Conservation (phyloP, 2,113 vertebrate genomes). For the Lichenostomus cassidix region DNA sequence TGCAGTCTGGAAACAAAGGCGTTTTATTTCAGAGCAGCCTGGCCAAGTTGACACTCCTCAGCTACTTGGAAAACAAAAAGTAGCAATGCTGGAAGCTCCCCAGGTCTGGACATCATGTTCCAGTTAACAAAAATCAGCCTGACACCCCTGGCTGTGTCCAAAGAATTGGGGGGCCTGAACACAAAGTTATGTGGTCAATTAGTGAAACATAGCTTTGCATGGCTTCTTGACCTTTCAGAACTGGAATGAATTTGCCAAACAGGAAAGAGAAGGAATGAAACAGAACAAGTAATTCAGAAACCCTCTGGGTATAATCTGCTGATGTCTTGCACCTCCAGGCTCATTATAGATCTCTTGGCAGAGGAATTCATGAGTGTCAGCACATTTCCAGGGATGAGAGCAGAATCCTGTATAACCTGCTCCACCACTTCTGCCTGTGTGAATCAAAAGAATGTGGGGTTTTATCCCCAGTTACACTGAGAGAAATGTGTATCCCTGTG, state of each 20-base stretch:
- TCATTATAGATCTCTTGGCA: neutral
- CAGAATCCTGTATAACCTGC: neutral
- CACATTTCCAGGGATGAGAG: conserved; percentile 11
- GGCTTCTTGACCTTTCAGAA: conserved; percentile 35
- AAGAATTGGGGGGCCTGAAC: neutral
- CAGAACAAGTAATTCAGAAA: conserved; percentile 28
- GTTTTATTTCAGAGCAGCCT: neutral
- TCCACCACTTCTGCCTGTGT: neutral
- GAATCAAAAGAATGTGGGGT: neutral
- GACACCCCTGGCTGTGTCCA: neutral
- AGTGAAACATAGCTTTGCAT: neutral
- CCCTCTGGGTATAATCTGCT: neutral
- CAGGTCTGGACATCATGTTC: neutral
- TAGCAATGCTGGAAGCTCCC: neutral
- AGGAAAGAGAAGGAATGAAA: conserved; percentile 43
- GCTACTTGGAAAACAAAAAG: neutral
- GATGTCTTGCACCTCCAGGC: neutral
- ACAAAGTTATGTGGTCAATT: neutral
- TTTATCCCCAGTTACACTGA: neutral
- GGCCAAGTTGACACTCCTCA: neutral
- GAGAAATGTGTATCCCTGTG: neutral
- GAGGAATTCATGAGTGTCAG: neutral
- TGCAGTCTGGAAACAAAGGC: neutral
- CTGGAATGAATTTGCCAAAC: conserved; percentile 30
- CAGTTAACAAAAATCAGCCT: neutral